A percentile compares a stretch with the other conserved stretches of the same genome.
Evolutionary conservation across 2,888 invertebrate species (phyloP).

Genomic region (Oscheius sp.): DNA sequence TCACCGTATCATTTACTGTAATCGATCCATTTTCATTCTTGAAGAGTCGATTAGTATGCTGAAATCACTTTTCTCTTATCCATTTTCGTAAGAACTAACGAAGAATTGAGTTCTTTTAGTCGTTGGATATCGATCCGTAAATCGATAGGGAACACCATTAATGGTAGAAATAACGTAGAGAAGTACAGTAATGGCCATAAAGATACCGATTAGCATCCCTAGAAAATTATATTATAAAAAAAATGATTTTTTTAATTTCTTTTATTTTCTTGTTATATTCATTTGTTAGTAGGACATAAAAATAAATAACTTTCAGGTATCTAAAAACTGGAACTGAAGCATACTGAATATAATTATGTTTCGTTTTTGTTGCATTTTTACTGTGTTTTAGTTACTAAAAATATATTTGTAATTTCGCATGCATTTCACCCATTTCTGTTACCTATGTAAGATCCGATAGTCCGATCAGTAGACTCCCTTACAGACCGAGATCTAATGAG

Average conservation of each 20-base stretch:
- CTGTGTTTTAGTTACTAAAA: no score
- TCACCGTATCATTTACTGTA: constrained; percentile 36
- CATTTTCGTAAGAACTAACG: constrained; percentile 43
- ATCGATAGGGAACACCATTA: constrained; percentile 46
- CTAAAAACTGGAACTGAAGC: no score
- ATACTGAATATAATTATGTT: no score
- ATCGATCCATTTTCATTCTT: constrained; percentile 40
- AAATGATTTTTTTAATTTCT: neutral
- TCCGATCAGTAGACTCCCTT: constrained; percentile 2
- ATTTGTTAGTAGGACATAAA: neutral
- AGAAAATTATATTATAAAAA: no score
- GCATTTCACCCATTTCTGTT: neutral
- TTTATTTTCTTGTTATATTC: no score
- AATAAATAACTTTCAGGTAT: no score
- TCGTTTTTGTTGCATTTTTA: no score
- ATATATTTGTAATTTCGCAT: no score
- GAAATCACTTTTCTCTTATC: neutral
- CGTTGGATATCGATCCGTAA: constrained; percentile 50
- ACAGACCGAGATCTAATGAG: constrained; percentile 28
- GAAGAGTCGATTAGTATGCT: constrained; percentile 54
- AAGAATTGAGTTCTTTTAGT: constrained; percentile 57
- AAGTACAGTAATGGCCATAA: constrained; percentile 38
- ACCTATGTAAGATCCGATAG: constrained; percentile 3
- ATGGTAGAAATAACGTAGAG: constrained; percentile 40
- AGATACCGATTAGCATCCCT: constrained; percentile 36